Evolutionary conservation across 2,797 vertebrate genomes (phyloP).

Genomic region (Lophotriccus pileatus): DNA sequence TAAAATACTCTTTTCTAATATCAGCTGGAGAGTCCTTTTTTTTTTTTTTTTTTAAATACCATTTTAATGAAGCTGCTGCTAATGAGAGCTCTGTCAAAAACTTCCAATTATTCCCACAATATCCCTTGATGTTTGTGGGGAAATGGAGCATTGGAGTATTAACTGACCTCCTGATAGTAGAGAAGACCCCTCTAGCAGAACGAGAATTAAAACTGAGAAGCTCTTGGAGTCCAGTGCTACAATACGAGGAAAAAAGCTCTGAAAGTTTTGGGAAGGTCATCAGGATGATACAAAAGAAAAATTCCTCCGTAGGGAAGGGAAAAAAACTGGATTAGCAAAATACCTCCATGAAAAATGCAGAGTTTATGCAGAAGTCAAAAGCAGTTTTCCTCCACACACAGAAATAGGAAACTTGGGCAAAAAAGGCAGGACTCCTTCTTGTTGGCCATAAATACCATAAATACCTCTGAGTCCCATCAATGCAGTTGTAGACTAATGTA

Average conservation of each 20-base stretch:
- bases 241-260: neutral
- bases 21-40: neutral
- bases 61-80: constrained; percentile 25
- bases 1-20: neutral
- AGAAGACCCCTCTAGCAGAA: constrained; percentile 7
- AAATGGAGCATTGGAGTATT: neutral
- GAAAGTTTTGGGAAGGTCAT: neutral
- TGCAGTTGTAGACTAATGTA: neutral
- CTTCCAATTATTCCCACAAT: constrained; percentile 10
- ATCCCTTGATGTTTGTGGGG: neutral
- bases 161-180: neutral
- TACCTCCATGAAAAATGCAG: neutral
- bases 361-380: neutral
- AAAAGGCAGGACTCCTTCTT: neutral
- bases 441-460: neutral
- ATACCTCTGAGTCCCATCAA: accelerated
- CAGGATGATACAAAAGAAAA: neutral
- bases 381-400: neutral
- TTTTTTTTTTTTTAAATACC: neutral
- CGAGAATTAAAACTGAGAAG: neutral
- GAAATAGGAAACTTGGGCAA: neutral
- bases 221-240: neutral
- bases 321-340: constrained; percentile 6
- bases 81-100: constrained; percentile 5
- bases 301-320: neutral